Base-by-base conservation (phyloP, 2,797 vertebrate species). In the Pterois miles region DNA sequence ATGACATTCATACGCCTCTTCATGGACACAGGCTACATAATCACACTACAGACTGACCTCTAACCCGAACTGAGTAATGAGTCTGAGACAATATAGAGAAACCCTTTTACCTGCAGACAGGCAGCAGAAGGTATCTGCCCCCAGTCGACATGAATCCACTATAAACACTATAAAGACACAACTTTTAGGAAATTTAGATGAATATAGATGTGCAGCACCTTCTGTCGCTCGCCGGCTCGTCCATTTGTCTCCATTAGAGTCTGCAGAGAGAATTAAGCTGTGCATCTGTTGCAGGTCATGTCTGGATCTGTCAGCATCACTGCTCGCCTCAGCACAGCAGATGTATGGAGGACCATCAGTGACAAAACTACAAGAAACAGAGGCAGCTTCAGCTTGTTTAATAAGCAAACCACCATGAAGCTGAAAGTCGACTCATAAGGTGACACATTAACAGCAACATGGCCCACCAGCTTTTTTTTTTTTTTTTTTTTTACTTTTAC, bases 211-310 rank as follows among this genome's bases (percentile, higher is more conserved):
- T 81, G 87, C 74, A 20, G 65, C 80, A 83, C 90, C 86, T 83
- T 93, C 93, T 93, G 93, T 89, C 67, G 78, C 83, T 71, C 65
- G 65, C 76, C 18, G 64, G 62, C 80, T 84, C 76, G 78, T 92
- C 89, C 92, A 94, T 94, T 94, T 91, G 91, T 94, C 93, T 94
- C 92, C 91, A 94, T 94, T 93, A 94, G 88, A 53, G 77, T 80
- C 84, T 72, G 89, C 71, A 80, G 79, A 79, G 89, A 81, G 87
- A 92, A 93, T 94, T 92, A 94, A 93, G 89, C 83, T 20, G 85
- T 85, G 91, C 93, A 94, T 92, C 94, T 94, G 93, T 84, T 87
- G 88, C 88, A 83, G 93, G 91, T 94, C 90, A 90, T 78, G 77
- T 92, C 83, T 89, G 86, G 77, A 93, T 93, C 87, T 58, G 84